These are phyloP conservation scores for Graphium colonna DNA, from an alignment of 2,888 invertebrate genomes.

Conservation along the genomic window DNA sequence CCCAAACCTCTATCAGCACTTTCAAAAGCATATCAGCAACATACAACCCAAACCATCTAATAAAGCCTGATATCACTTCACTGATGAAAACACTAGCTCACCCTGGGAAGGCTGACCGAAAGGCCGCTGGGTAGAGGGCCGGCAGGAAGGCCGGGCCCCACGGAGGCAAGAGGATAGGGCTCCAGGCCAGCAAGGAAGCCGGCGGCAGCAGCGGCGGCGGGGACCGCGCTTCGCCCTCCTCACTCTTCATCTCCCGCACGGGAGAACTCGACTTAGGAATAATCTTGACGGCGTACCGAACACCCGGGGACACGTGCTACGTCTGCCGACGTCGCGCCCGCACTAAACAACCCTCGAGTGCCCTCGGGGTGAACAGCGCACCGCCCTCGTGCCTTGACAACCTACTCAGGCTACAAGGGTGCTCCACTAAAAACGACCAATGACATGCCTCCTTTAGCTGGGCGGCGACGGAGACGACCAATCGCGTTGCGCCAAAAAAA, in stretches of 20 bases:
- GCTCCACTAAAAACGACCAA: slow-evolving; percentile 69
- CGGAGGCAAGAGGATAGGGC: slow-evolving; percentile 86
- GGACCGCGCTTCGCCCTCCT: slow-evolving; percentile 69
- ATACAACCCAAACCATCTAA: neutral
- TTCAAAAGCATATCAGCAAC: neutral
- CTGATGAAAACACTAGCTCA: slow-evolving; percentile 63
- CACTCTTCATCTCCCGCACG: slow-evolving; percentile 76
- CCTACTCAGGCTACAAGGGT: slow-evolving; percentile 76
- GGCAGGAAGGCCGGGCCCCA: slow-evolving; percentile 87
- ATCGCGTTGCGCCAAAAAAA: slow-evolving; percentile 71
- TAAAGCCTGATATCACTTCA: slow-evolving; percentile 4
- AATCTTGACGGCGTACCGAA: slow-evolving; percentile 59
- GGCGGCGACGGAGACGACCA: slow-evolving; percentile 65
- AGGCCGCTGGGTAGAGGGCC: slow-evolving; percentile 85
- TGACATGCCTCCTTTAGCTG: slow-evolving; percentile 47
- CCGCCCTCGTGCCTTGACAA: slow-evolving; percentile 75
- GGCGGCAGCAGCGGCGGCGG: slow-evolving; percentile 73
- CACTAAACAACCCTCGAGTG: slow-evolving; percentile 80
- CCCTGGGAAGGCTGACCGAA: slow-evolving; percentile 87
- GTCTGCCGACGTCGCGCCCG: slow-evolving; percentile 70
- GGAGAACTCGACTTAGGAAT: slow-evolving; percentile 76
- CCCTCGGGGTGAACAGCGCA: slow-evolving; percentile 77
- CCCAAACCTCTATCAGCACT: too few species aligned
- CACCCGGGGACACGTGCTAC: slow-evolving; percentile 72
- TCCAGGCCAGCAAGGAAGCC: slow-evolving; percentile 86